A percentile compares a stretch with the other conserved stretches of the same genome.
These are phyloP conservation scores for Andrena bucephala DNA, from an alignment of 2,888 invertebrate species.

Conservation along the genomic window DNA sequence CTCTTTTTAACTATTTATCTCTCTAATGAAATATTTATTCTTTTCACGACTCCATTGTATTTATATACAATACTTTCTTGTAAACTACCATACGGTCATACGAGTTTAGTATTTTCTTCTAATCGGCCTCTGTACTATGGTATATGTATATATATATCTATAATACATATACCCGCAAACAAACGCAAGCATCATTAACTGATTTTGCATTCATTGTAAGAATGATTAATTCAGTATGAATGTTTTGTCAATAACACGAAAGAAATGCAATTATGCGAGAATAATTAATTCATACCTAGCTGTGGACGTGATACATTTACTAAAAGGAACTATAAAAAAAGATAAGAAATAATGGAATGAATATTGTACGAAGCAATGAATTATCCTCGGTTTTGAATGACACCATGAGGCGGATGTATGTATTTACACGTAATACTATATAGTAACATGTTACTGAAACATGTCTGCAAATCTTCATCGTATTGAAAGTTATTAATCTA, in stretches of 20 bases:
- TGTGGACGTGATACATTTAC: slow-evolving; percentile 40
- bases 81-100: slow-evolving; percentile 39
- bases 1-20: slow-evolving; percentile 42
- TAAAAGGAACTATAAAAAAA: slow-evolving; percentile 61
- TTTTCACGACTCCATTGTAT: slow-evolving; percentile 45
- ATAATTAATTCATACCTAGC: slow-evolving; percentile 37
- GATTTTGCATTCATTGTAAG: slow-evolving; percentile 31
- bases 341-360: slow-evolving; percentile 56
- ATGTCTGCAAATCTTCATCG: slow-evolving; percentile 29
- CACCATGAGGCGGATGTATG: slow-evolving; percentile 44
- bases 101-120: slow-evolving; percentile 32
- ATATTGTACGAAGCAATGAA: slow-evolving; percentile 44
- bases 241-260: slow-evolving; percentile 35
- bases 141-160: slow-evolving; percentile 5
- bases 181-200: slow-evolving; percentile 24
- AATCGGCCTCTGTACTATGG: slow-evolving; percentile 32
- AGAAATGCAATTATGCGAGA: slow-evolving; percentile 38
- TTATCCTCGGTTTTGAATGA: slow-evolving; percentile 22
- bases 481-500: slow-evolving; percentile 23
- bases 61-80: slow-evolving; percentile 40
- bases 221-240: slow-evolving; percentile 38
- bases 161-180: slow-evolving; percentile 28
- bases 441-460: slow-evolving; percentile 44
- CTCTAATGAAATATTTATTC: slow-evolving; percentile 52
- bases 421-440: slow-evolving; percentile 62